Evolutionary conservation across 2,888 invertebrate species (phyloP).

Genomic region (Drosophila paracracens): DNA sequence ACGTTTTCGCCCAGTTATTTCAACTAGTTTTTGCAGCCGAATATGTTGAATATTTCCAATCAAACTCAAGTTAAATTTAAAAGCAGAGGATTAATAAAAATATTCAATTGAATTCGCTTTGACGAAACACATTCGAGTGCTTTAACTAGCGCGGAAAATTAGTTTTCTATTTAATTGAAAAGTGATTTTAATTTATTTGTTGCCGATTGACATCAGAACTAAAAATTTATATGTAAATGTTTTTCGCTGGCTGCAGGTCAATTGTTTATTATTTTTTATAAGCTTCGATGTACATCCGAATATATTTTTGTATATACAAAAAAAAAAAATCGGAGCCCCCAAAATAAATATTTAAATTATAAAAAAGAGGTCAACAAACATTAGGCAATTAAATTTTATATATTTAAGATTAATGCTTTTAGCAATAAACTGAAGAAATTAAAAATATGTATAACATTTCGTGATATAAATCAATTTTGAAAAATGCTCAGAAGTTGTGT

Average conservation of each 20-base stretch:
- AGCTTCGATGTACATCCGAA: background rate
- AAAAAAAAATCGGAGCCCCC: background rate
- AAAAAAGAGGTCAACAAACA: background rate
- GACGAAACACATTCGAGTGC: background rate
- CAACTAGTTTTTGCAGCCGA: background rate
- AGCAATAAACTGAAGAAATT: background rate
- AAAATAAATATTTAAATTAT: background rate
- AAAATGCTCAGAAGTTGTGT: background rate
- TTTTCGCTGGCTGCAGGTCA: too few relatives aligned
- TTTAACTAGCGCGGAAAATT: background rate
- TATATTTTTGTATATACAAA: background rate
- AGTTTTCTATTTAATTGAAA: background rate
- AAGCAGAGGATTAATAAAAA: background rate
- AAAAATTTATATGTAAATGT: too few relatives aligned
- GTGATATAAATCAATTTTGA: background rate
- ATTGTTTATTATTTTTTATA: too few relatives aligned
- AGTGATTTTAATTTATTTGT: background rate
- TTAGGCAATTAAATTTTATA: background rate
- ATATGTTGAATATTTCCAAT: background rate
- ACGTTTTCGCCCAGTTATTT: constrained; percentile 1
- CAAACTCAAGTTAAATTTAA: background rate
- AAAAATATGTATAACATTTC: background rate
- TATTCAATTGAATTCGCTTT: background rate
- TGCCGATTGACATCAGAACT: background rate
- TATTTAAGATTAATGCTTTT: background rate